A percentile compares a stretch with the other conserved stretches of the same genome.
phyloP scores from a whole-genome alignment of 2,797 vertebrate species.

The Sebastes cheni region DNA sequence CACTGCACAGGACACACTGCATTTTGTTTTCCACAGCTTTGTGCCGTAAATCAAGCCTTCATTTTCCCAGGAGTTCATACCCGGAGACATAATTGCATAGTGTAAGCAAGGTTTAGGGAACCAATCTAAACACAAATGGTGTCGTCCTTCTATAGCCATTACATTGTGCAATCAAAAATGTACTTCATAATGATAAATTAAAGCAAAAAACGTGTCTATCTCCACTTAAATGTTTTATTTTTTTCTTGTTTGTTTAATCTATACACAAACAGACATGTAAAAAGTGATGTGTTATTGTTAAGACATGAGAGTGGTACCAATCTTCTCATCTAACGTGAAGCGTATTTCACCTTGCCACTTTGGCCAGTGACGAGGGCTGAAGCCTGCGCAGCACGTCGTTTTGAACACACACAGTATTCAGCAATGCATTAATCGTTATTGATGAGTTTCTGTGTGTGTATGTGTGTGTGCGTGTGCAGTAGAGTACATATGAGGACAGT shows the following conservation, averaged over 20 bases:
- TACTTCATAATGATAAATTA: background rate
- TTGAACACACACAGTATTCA: conserved; percentile 2
- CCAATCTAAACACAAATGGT: background rate
- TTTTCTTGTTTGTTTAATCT: background rate
- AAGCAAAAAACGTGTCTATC: background rate
- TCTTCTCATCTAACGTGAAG: too few relatives aligned
- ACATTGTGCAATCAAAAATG: background rate
- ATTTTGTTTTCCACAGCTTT: too few relatives aligned
- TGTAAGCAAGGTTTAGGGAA: background rate
- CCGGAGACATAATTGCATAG: background rate
- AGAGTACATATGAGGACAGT: conserved; percentile 23
- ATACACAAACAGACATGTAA: background rate
- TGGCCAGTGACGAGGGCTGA: background rate
- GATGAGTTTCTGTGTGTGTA: conserved; percentile 15
- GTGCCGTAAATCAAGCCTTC: too few relatives aligned
- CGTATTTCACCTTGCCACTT: background rate
- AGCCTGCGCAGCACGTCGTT: conserved; percentile 3
- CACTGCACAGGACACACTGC: background rate
- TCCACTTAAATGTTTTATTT: background rate
- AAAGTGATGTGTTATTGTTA: background rate
- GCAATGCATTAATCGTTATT: conserved; percentile 31
- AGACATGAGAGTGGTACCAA: too few relatives aligned
- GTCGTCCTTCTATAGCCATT: background rate
- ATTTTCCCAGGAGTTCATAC: background rate
- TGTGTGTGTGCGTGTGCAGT: background rate